Conservation (phyloP, 1,140 invertebrate species). For the Potamilus streckersoni region DNA sequence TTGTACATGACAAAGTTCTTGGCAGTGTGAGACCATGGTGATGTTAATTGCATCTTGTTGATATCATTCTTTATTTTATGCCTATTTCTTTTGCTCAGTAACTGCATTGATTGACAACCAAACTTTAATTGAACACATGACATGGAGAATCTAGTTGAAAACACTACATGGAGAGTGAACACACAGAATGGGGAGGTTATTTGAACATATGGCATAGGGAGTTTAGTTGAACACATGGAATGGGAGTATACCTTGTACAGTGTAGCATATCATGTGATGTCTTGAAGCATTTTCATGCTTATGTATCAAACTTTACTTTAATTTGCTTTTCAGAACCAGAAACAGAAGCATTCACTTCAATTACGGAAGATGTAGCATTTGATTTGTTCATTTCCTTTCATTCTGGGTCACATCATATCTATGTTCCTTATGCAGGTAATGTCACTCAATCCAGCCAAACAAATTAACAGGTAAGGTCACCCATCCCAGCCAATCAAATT, state of each 20-base stretch:
- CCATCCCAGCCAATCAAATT: background rate
- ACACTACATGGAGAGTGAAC: background rate
- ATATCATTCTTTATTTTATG: no score
- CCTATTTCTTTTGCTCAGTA: no score
- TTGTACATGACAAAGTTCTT: no score
- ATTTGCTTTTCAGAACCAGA: conserved; percentile 58
- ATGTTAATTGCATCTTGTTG: no score
- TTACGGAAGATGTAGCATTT: conserved; percentile 48
- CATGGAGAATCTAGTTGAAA: background rate
- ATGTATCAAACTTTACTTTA: conserved; percentile 1
- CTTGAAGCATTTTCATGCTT: conserved; percentile 1
- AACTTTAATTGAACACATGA: no score
- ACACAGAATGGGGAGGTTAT: background rate
- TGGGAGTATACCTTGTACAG: background rate
- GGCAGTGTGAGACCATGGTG: no score
- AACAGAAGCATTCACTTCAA: conserved; percentile 42
- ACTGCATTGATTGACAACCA: no score
- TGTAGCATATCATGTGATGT: background rate
- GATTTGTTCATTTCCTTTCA: conserved; percentile 64
- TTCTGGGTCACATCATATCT: conserved; percentile 63
- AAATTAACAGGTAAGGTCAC: background rate
- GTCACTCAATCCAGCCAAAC: background rate
- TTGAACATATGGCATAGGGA: no score
- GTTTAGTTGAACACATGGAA: background rate
- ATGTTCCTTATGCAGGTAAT: conserved; percentile 63